phyloP scores from a whole-genome alignment of 2,888 invertebrate genomes.

The Epistrophe grossulariae region DNA sequence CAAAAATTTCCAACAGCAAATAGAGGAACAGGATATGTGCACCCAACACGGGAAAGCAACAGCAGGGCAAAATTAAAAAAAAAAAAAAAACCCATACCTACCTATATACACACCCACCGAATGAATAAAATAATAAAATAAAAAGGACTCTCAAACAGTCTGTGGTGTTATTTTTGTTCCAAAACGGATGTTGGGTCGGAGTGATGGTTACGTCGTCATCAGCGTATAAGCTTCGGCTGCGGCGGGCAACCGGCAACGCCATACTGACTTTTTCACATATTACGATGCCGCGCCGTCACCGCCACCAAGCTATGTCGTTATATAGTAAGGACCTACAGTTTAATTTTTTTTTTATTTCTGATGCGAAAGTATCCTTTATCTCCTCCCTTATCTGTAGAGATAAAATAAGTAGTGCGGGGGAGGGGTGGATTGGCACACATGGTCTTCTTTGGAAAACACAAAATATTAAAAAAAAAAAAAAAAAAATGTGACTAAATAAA shows the following conservation, averaged over 20 bases:
- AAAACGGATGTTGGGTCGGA: conserved; percentile 51
- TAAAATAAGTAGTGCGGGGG: conserved; percentile 1
- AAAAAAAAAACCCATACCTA: conserved; percentile 20
- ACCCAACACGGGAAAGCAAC: conserved; percentile 28
- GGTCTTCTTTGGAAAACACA: conserved; percentile 42
- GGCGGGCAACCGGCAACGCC: conserved; percentile 10
- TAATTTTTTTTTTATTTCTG: conserved; percentile 20
- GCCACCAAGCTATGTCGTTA: conserved; percentile 41
- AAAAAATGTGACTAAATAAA: conserved; percentile 69
- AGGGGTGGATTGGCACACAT: conserved; percentile 18
- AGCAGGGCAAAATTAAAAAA: conserved; percentile 11
- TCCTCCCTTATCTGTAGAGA: conserved; percentile 2
- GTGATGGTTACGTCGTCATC: conserved; percentile 15
- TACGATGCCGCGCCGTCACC: conserved; percentile 37
- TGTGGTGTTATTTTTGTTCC: conserved; percentile 73
- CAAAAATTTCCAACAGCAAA: conserved; percentile 59
- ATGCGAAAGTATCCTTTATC: conserved; percentile 18
- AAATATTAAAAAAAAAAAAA: conserved; percentile 22
- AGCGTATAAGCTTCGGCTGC: background rate
- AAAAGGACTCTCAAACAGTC: conserved; percentile 73
- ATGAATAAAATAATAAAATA: conserved; percentile 74
- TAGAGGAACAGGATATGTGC: conserved; percentile 66
- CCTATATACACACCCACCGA: conserved; percentile 33
- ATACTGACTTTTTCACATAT: conserved; percentile 61
- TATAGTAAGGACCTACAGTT: conserved; percentile 34